Evolutionary conservation across 2,888 invertebrate genomes (phyloP).

Genomic region (Tachina lurida): DNA sequence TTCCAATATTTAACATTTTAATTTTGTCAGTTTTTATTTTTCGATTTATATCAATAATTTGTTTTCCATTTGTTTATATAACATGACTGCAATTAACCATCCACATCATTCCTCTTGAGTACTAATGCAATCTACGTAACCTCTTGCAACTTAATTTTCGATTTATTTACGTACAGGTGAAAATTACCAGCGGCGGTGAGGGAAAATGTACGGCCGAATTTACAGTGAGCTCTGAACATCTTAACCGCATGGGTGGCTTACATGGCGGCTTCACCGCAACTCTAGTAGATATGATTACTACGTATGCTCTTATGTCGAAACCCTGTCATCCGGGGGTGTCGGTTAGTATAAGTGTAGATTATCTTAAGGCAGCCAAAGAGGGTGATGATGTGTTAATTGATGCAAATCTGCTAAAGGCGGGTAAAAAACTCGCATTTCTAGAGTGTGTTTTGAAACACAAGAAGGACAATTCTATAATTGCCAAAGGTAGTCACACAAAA

Average conservation of each 20-base stretch:
- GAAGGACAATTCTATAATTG: constrained; percentile 88
- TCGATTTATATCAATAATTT: no score
- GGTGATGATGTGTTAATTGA: constrained; percentile 92
- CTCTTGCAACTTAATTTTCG: background rate
- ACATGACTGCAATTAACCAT: background rate
- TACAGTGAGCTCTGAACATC: constrained; percentile 88
- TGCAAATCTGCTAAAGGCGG: constrained; percentile 89
- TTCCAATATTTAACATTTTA: no score
- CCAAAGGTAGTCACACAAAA: constrained; percentile 93
- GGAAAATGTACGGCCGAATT: constrained; percentile 91
- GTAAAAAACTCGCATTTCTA: constrained; percentile 91
- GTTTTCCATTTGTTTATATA: background rate
- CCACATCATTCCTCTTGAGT: no score
- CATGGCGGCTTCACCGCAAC: constrained; percentile 95
- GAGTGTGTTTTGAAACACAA: constrained; percentile 91
- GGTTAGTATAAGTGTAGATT: constrained; percentile 92
- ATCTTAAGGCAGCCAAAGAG: constrained; percentile 88
- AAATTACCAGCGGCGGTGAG: constrained; percentile 85
- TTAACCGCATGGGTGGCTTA: constrained; percentile 89
- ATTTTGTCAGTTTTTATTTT: no score
- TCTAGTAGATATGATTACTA: constrained; percentile 88
- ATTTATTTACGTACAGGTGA: constrained; percentile 75
- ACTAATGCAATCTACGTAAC: background rate
- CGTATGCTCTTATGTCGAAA: constrained; percentile 89
- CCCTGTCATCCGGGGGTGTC: constrained; percentile 89